Percentiles rank a stretch among this genome's conserved stretches.
Evolutionary conservation across 2,888 invertebrate genomes (phyloP).

Genomic region (Drosophila aldrichi): DNA sequence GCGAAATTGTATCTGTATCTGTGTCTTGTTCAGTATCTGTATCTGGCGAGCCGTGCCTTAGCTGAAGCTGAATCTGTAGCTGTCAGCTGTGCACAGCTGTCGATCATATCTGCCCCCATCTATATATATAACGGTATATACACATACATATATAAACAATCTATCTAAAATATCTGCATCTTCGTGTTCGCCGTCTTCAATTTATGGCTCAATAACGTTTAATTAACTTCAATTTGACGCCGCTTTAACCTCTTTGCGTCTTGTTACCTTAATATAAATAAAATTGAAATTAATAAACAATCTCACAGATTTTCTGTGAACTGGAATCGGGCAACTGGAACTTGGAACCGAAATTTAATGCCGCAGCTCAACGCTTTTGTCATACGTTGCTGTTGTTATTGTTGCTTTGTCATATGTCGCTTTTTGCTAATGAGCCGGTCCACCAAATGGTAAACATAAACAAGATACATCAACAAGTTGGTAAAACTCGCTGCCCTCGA

Average conservation of each 20-base stretch:
- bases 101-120: conserved; percentile 17
- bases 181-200: conserved; percentile 24
- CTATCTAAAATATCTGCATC: conserved; percentile 7
- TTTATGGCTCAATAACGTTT: conserved; percentile 53
- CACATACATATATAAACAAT: conserved; percentile 1
- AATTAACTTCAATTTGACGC: conserved; percentile 79
- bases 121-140: conserved; percentile 19
- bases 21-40: conserved; percentile 1
- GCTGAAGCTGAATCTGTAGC: background rate
- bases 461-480: conserved; percentile 50
- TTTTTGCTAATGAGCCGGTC: conserved; percentile 63
- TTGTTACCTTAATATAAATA: conserved; percentile 69
- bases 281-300: conserved; percentile 42
- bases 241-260: conserved; percentile 23
- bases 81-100: conserved; percentile 41
- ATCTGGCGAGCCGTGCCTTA: conserved; percentile 25
- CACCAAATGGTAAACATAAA: conserved; percentile 43
- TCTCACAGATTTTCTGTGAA: conserved; percentile 14
- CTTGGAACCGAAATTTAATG: conserved; percentile 43
- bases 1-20: conserved; percentile 18
- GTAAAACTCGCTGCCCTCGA: conserved; percentile 9
- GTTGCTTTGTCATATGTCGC: conserved; percentile 59
- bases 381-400: conserved; percentile 16
- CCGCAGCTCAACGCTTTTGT: conserved; percentile 27
- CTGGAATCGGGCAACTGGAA: conserved; percentile 23